phyloP scores from a whole-genome alignment of 2,888 invertebrate species.

The Iselma pallidipennis region DNA sequence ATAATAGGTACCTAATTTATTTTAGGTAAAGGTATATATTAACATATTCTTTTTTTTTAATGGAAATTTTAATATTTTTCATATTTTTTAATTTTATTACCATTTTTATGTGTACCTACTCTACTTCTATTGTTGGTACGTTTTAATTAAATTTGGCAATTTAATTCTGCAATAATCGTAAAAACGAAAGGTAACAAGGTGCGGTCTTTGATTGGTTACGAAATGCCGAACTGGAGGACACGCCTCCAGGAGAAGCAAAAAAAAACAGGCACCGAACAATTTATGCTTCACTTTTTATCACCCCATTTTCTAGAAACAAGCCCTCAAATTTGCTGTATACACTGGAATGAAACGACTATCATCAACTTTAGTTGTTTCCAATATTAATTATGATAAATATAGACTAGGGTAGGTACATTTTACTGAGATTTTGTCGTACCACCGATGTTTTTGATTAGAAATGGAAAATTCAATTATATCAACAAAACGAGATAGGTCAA shows the following conservation, averaged over 20 bases:
- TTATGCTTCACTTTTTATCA: no score
- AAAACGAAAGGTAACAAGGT: slow-evolving; percentile 46
- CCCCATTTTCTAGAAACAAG: no score
- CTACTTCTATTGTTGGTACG: neutral
- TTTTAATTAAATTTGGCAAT: slow-evolving; percentile 55
- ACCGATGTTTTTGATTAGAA: no score
- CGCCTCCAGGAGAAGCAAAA: slow-evolving; percentile 34
- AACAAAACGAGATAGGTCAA: no score
- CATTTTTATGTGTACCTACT: slow-evolving; percentile 39
- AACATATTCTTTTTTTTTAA: neutral
- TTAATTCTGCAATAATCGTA: slow-evolving; percentile 52
- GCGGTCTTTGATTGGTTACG: slow-evolving; percentile 46
- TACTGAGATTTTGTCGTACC: no score
- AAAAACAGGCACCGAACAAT: neutral
- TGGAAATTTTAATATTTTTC: neutral
- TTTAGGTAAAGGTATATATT: no score
- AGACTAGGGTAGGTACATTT: no score
- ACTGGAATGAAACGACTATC: no score
- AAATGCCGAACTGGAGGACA: slow-evolving; percentile 35
- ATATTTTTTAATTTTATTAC: neutral
- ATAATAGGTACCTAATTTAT: no score
- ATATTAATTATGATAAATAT: no score
- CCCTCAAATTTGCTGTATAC: no score
- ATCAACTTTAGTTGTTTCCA: no score
- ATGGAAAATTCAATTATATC: neutral